These are phyloP conservation scores for Aelia acuminata DNA, from an alignment of 2,888 invertebrate genomes.

Conservation along the genomic window DNA sequence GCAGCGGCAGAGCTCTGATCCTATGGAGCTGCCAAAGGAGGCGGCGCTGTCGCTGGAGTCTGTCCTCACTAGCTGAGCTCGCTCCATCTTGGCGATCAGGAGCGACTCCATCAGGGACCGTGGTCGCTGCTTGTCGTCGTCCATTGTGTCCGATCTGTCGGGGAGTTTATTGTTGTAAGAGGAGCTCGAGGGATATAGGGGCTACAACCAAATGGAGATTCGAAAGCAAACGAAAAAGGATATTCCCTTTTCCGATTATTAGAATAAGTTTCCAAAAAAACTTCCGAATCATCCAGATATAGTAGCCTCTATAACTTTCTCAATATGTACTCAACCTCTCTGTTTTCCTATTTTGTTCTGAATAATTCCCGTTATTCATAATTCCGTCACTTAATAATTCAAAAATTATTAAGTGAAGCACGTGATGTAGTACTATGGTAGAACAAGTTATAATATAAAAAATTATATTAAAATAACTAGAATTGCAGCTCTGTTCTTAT, in stretches of 20 bases:
- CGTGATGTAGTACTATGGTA: too few relatives aligned
- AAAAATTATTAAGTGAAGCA: too few relatives aligned
- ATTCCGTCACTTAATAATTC: too few relatives aligned
- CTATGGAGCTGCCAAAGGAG: constrained; percentile 65
- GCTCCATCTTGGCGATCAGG: constrained; percentile 86
- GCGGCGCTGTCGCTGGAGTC: constrained; percentile 78
- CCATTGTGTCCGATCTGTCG: constrained; percentile 60
- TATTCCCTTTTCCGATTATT: background rate
- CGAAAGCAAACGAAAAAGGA: background rate
- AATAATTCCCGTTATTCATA: too few relatives aligned
- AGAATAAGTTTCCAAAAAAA: background rate
- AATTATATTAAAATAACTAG: too few relatives aligned
- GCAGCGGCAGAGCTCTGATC: constrained; percentile 83
- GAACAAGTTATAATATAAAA: too few relatives aligned
- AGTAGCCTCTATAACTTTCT: background rate
- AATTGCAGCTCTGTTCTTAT: too few relatives aligned
- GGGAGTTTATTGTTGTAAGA: background rate
- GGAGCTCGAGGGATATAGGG: constrained; percentile 58
- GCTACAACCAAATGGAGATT: background rate
- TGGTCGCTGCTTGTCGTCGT: constrained; percentile 69
- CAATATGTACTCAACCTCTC: background rate
- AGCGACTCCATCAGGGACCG: constrained; percentile 86
- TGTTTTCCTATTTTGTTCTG: too few relatives aligned
- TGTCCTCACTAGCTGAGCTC: constrained; percentile 76
- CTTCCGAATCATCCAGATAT: background rate